Percentiles rank a stretch among this genome's conserved stretches.
phyloP scores from a whole-genome alignment of 92 coral and sea anemone genomes.

The Blastomussa wellsi region DNA sequence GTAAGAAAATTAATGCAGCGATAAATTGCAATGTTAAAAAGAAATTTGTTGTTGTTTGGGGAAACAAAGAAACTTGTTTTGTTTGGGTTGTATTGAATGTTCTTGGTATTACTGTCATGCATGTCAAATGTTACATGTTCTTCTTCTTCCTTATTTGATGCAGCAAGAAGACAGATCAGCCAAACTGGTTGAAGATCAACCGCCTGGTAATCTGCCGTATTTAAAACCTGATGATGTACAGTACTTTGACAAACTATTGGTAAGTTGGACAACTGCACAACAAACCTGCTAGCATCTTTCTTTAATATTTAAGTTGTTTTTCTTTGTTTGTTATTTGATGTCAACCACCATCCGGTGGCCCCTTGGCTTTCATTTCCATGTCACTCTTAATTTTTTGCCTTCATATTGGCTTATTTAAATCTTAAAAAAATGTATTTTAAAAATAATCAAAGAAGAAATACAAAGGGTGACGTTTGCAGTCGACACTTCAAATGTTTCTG shows the following conservation, averaged over 20 bases:
- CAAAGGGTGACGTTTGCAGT: no score
- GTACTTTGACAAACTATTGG: slow-evolving; percentile 97
- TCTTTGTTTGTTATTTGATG: neutral
- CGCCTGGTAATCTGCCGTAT: slow-evolving; percentile 98
- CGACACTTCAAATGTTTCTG: no score
- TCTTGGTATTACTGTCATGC: neutral
- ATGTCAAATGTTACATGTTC: neutral
- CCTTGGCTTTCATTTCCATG: neutral
- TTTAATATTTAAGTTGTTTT: neutral
- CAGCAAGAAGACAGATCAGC: slow-evolving; percentile 96
- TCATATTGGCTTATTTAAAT: neutral
- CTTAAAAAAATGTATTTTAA: neutral
- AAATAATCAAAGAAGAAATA: no score
- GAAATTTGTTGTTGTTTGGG: no score
- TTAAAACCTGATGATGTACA: slow-evolving; percentile 99
- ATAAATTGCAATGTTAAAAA: no score
- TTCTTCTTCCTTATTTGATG: slow-evolving; percentile 14
- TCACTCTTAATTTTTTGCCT: neutral
- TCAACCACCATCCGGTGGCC: no score
- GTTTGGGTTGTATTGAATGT: neutral
- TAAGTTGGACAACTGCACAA: slow-evolving; percentile 31
- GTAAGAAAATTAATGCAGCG: no score
- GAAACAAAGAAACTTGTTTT: neutral
- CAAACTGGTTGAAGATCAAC: slow-evolving; percentile 97
- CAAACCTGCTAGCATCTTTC: neutral